Conservation (phyloP, 2,888 invertebrate species). For the Hypercompe scribonia region DNA sequence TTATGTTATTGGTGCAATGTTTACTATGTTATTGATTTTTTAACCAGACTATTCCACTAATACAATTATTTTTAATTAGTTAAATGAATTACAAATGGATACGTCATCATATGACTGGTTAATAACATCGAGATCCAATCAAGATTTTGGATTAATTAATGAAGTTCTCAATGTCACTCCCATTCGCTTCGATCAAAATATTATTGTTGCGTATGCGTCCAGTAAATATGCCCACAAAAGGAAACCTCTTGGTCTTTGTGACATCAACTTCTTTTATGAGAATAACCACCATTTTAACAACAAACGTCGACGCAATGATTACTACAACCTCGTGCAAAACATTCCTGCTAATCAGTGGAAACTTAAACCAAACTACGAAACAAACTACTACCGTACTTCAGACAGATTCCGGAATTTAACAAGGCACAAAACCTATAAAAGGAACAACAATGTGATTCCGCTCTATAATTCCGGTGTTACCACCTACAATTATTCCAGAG, state of each 20-base stretch:
- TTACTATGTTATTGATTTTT: not conserved
- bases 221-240: constrained; percentile 22
- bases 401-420: constrained; percentile 69
- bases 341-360: constrained; percentile 15
- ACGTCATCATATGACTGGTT: constrained; percentile 76
- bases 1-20: too few species aligned
- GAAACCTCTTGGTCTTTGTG: constrained; percentile 58
- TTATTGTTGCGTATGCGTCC: constrained; percentile 66
- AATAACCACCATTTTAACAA: constrained; percentile 23
- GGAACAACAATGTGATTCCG: constrained; percentile 54
- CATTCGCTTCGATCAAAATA: constrained; percentile 76
- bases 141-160: constrained; percentile 66
- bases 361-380: constrained; percentile 61
- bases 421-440: constrained; percentile 62
- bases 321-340: constrained; percentile 16
- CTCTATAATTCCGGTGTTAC: constrained; percentile 66
- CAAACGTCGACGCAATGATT: constrained; percentile 1
- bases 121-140: constrained; percentile 62
- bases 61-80: constrained; percentile 58
- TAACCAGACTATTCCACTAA: not conserved
- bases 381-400: constrained; percentile 68
- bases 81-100: constrained; percentile 68
- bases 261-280: constrained; percentile 68
- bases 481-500: constrained; percentile 67
- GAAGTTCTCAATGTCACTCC: constrained; percentile 69